Evolutionary conservation across 2,888 invertebrate species (phyloP), one percentile per base, ranked within the genome.

Genomic region (Tenthredo amoena): DNA sequence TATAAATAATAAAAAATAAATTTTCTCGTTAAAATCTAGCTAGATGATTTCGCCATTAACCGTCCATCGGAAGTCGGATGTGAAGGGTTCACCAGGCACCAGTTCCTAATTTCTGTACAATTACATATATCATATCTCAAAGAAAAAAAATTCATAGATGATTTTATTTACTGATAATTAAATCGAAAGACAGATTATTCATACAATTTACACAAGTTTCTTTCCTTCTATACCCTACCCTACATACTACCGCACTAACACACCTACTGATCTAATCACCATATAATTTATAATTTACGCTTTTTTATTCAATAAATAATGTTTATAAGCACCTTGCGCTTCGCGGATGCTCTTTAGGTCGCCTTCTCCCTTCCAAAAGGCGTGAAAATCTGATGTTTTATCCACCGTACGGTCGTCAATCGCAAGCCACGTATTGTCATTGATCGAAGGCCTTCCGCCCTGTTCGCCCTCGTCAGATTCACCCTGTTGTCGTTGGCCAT

Each of bases 351-450:
- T 95, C 7, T 95, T 93, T 85, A 90, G 93, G 87, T 95, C 94
- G 18, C 95, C 95, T 91, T 95, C 94, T 3, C 94, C 95, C 90
- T 95, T 95, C 95, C 95, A 96, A 90, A 95, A 95, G 0, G 95
- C 94, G 87, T 95, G 95, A 84, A 94, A 94, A 87, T 94, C 94
- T 94, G 85, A 68, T 87, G 47, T 15, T 15, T 85, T 77, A 85
- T 58, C 55, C 31, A 7, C 9, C 7, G 9, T 12, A n/a, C 18
- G 74, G 10, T 82, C 74, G 40, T 83, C 74, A n/a, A 83, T 62
- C 5, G 72, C 34, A 34, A 82, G 40, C 85, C 85, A 83, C 18
- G 72, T 62, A 15, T 83, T 50, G n/a, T 72, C 83, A 31, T 68
- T 47, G 3, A 85, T 71, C 3, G 77, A 65, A 7, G 47, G 43